Conservation (phyloP, 2,888 invertebrate genomes). For the Athripsodes cinereus region DNA sequence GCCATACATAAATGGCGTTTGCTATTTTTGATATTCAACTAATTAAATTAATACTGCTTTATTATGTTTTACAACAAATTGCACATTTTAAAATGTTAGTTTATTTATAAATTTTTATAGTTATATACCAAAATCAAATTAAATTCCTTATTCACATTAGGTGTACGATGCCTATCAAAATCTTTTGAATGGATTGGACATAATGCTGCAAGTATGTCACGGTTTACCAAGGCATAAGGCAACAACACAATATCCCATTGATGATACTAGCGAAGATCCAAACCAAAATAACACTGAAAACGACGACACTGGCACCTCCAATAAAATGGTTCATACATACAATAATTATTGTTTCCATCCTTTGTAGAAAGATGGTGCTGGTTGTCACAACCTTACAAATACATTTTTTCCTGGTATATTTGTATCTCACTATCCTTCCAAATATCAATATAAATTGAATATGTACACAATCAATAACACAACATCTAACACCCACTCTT, state of each 20-base stretch:
- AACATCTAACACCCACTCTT: no score
- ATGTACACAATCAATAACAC: no score
- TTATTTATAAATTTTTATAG: no score
- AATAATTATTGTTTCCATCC: conserved; percentile 9
- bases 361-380: conserved; percentile 9
- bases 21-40: no score
- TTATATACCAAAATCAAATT: no score
- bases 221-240: conserved; percentile 37
- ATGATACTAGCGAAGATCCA: conserved; percentile 21
- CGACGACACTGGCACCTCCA: conserved; percentile 16
- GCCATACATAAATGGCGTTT: no score
- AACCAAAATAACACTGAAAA: conserved; percentile 22
- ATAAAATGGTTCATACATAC: conserved; percentile 22
- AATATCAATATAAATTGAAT: no score
- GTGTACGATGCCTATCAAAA: conserved; percentile 63
- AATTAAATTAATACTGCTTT: no score
- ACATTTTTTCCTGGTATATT: background rate
- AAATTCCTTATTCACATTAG: conserved; percentile 32
- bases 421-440: background rate
- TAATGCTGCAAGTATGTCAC: conserved; percentile 63
- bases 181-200: conserved; percentile 58
- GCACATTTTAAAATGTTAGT: no score
- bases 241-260: conserved; percentile 21
- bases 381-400: conserved; percentile 1
- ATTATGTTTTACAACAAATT: no score